Evolutionary conservation across 2,113 vertebrate genomes (phyloP).

Genomic region (Dicentrarchus labrax): DNA sequence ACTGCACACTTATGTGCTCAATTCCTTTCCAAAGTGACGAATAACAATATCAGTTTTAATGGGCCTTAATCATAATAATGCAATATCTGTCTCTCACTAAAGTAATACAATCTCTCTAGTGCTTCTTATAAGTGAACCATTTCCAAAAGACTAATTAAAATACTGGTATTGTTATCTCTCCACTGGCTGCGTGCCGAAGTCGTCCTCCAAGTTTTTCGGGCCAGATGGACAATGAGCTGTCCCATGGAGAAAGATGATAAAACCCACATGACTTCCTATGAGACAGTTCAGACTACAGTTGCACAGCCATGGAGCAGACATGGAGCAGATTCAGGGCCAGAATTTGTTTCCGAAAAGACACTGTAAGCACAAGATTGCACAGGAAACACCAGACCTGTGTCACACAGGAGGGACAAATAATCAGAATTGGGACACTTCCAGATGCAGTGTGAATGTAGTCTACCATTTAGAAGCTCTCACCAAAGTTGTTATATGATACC

Average conservation of each 20-base stretch:
- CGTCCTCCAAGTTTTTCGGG: slow-evolving; percentile 23
- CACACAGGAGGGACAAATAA: slow-evolving; percentile 9
- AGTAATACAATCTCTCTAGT: background rate
- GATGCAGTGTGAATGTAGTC: slow-evolving; percentile 44
- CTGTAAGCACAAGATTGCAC: background rate
- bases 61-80: background rate
- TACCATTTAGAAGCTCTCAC: slow-evolving; percentile 39
- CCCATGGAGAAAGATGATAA: slow-evolving; percentile 26
- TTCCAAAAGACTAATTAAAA: slow-evolving; percentile 13
- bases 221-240: slow-evolving; percentile 53
- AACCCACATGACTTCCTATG: slow-evolving; percentile 29
- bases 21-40: background rate
- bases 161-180: slow-evolving; percentile 10
- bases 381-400: slow-evolving; percentile 19
- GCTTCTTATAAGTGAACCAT: background rate
- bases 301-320: background rate
- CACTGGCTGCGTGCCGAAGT: background rate
- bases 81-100: no score
- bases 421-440: slow-evolving; percentile 45
- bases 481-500: slow-evolving; percentile 52
- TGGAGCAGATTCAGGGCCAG: background rate
- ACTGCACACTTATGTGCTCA: background rate
- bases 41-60: background rate
- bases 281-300: slow-evolving; percentile 34
- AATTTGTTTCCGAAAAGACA: background rate